phyloP scores from a whole-genome alignment of 2,113 vertebrate species.

The Lichenostomus cassidix region DNA sequence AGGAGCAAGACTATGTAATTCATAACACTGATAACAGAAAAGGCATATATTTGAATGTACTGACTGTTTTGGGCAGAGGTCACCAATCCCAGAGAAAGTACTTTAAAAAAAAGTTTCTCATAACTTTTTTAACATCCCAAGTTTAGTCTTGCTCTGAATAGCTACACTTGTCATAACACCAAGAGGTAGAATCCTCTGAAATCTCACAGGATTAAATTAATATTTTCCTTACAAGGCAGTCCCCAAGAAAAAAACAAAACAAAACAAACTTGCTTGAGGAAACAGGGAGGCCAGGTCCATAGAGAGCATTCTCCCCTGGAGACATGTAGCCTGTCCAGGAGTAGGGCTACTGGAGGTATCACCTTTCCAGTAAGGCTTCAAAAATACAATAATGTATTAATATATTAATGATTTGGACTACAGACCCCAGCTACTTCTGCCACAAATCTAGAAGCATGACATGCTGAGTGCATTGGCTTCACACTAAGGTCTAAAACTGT shows the following conservation, averaged over 20 bases:
- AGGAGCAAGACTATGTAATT: neutral
- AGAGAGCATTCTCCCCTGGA: neutral
- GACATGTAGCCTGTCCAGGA: neutral
- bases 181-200: neutral
- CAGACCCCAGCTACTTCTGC: neutral
- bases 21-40: neutral
- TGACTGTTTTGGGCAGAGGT: neutral
- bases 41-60: neutral
- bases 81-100: neutral
- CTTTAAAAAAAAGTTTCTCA: neutral
- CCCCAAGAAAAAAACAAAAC: neutral
- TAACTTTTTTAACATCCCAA: neutral
- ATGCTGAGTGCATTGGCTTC: neutral
- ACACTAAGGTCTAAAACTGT: neutral
- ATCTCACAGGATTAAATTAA: neutral
- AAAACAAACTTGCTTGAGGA: neutral
- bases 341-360: neutral
- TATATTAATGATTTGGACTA: neutral
- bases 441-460: conserved; percentile 1
- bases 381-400: neutral
- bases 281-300: neutral
- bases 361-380: neutral
- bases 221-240: neutral
- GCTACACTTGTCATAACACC: neutral
- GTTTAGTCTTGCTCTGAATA: neutral